Conservation (phyloP, 37 sponge, comb jelly and placozoan genomes). For the Ephydatia muelleri region DNA sequence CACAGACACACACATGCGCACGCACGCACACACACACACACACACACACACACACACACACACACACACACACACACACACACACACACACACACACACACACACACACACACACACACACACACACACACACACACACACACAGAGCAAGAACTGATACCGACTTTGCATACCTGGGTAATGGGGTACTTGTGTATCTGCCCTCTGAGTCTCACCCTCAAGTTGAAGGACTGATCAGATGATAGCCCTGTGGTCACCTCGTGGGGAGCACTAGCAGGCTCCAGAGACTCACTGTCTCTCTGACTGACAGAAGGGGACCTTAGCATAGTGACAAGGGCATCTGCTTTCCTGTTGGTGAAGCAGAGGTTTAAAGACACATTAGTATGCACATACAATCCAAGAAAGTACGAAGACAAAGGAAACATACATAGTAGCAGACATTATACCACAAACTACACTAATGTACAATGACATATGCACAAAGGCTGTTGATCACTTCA, state of each 20-base stretch:
- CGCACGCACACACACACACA: too few species aligned
- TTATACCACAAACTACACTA: too few species aligned
- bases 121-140: conserved; percentile 1
- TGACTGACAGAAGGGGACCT: not conserved
- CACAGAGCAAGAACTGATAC: not conserved
- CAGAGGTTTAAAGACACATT: too few species aligned
- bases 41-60: conserved; percentile 9
- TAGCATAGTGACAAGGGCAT: not conserved
- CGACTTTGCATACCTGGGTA: not conserved
- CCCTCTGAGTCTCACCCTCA: not conserved
- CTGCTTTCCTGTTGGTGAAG: not conserved
- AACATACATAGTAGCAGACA: too few species aligned
- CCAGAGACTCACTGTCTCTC: not conserved
- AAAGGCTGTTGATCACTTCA: too few species aligned
- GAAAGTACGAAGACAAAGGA: too few species aligned
- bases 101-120: conserved; percentile 5
- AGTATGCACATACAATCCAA: too few species aligned
- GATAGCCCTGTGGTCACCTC: not conserved
- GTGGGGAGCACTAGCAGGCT: not conserved
- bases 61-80: conserved; percentile 3
- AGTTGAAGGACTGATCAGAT: not conserved
- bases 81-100: conserved; percentile 2
- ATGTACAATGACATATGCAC: too few species aligned
- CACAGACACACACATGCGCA: too few species aligned
- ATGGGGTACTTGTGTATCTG: not conserved